Evolutionary conservation across 2,113 vertebrate genomes (phyloP).

Genomic region (Lasiurus borealis): DNA sequence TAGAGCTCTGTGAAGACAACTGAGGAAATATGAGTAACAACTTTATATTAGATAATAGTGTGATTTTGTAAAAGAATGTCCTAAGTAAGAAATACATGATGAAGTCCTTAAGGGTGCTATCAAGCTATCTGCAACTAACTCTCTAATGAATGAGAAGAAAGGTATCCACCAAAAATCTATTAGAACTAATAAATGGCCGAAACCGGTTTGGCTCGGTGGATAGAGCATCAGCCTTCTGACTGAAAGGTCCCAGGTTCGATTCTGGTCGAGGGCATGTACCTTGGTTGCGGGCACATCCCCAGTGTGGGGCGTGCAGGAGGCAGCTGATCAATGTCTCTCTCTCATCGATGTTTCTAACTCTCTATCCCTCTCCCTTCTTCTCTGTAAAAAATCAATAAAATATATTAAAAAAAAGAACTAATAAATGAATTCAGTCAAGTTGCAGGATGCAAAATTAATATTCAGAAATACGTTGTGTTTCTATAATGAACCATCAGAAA

Average conservation of each 20-base stretch:
- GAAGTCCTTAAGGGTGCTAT: background rate
- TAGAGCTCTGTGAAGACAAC: background rate
- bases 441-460: background rate
- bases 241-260: too few species aligned
- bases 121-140: background rate
- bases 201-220: too few species aligned
- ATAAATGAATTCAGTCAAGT: background rate
- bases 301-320: too few species aligned
- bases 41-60: background rate
- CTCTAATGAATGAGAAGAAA: background rate
- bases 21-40: background rate
- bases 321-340: too few species aligned
- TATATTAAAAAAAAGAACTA: background rate
- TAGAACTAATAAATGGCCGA: background rate
- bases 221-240: too few species aligned
- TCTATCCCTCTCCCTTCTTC: too few species aligned
- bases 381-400: too few species aligned
- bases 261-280: too few species aligned
- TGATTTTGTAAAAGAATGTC: background rate
- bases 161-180: background rate
- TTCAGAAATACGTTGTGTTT: background rate
- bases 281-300: too few species aligned
- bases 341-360: too few species aligned
- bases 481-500: background rate
- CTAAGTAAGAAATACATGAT: too few species aligned